Percentiles rank a stretch among this genome's conserved stretches.
These are phyloP conservation scores for Melierax canorus DNA, from an alignment of 2,113 vertebrate genomes.

Conservation along the genomic window DNA sequence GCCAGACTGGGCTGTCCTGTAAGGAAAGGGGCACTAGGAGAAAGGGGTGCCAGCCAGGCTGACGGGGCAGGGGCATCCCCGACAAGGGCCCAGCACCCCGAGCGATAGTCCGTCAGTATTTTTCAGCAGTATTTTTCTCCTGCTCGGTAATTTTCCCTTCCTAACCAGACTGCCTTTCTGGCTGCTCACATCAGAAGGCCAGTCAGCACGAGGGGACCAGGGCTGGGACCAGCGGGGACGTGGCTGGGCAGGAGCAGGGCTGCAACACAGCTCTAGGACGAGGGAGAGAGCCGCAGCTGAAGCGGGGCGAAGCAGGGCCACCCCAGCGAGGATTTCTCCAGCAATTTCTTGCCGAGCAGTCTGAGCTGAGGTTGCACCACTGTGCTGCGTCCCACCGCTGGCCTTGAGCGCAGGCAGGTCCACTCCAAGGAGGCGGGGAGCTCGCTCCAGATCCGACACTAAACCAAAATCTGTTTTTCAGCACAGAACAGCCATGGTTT, in stretches of 20 bases:
- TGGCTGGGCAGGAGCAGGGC: too few species aligned
- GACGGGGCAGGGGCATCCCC: not conserved
- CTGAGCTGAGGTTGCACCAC: not conserved
- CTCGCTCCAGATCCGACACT: fast-evolving
- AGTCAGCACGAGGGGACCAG: not conserved
- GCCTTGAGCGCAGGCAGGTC: not conserved
- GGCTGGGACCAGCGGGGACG: not conserved
- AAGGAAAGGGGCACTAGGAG: not conserved
- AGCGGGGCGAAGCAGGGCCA: not conserved
- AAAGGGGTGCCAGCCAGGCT: not conserved
- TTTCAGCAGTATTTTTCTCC: not conserved
- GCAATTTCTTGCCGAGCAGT: not conserved
- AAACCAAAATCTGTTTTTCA: not conserved
- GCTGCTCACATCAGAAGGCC: not conserved
- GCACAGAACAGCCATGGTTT: too few species aligned
- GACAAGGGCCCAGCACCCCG: fast-evolving
- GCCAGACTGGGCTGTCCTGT: not conserved
- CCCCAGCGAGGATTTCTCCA: not conserved
- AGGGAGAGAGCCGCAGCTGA: not conserved
- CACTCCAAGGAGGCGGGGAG: not conserved
- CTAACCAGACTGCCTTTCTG: fast-evolving
- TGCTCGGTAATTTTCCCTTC: not conserved
- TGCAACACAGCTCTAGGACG: too few species aligned
- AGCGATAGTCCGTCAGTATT: not conserved
- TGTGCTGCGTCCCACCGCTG: not conserved